Base-by-base conservation (phyloP, 2,797 vertebrate genomes). In the Melanotaenia nigrans region DNA sequence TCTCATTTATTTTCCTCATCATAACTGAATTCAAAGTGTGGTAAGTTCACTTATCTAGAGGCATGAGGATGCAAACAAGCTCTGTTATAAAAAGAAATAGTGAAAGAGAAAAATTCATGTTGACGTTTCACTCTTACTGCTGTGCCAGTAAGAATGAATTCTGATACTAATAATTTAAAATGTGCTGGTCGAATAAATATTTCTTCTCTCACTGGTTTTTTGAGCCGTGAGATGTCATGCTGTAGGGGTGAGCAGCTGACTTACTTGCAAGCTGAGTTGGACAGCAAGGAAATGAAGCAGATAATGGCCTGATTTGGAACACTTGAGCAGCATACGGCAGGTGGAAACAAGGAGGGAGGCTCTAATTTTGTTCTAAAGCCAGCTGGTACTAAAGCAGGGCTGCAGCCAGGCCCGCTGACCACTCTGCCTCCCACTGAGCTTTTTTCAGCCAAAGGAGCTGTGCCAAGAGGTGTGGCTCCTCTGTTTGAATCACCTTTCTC, bases 221-320 rank as follows among this genome's bases (percentile, higher is more conserved):
- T 49, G 2, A 51, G 51, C 45, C 57, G 68, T 36, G 32, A 75
- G 20, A 61, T 67, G 71, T 76, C 56, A 69, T 24, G 65, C 69
- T 60, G 66, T 16, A 49, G 16, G 62, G 36, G 64, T 51, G 66
- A 81, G 77, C 65, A 57, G 73, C 78, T 70, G 87, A 89, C 82
- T 90, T 62, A 12, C 61, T 68, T 59, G 63, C 80, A 75, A 78
- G 89, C 79, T 62, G 80, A 90, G 78, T 90, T 77, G 71, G 86
- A 77, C 65, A 72, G 83, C 63, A 77, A 85, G 89, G 81, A 91
- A 91, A 92, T 88, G 73, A 91, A 87, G 82, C 90, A 89, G 83
- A 90, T 89, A 89, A 89, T 80, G 76, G 73, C 68, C 81, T 85
- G 89, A 87, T 90, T 87, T 92, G 87, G 85, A 90, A 78, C 78